phyloP scores from a whole-genome alignment of 2,113 vertebrate genomes.

The Callaeas wilsoni region DNA sequence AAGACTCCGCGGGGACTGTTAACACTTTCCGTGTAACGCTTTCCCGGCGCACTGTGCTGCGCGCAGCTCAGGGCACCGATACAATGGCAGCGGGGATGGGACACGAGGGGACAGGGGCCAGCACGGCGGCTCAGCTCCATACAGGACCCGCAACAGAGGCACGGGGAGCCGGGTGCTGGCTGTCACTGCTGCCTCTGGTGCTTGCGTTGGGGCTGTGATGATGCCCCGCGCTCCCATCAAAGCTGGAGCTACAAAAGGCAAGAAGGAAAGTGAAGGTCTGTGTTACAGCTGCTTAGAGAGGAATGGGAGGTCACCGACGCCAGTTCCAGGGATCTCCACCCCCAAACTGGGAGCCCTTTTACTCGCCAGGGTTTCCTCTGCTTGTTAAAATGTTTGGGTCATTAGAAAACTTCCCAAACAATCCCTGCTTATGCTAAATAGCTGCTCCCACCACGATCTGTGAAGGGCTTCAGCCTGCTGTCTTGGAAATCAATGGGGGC shows the following conservation, averaged over 20 bases:
- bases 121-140: neutral
- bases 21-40: neutral
- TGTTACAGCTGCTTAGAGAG: neutral
- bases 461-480: slow-evolving; percentile 18
- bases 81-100: neutral
- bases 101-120: neutral
- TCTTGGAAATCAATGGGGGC: slow-evolving; percentile 26
- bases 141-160: accelerated
- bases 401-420: slow-evolving; percentile 42
- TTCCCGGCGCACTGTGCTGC: neutral
- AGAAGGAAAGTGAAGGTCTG: neutral
- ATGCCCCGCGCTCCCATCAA: accelerated
- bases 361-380: neutral
- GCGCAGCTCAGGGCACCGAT: neutral
- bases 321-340: neutral
- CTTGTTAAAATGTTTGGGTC: slow-evolving; percentile 53
- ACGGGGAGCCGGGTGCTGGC: accelerated
- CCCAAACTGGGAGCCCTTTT: neutral
- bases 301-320: neutral
- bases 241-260: neutral
- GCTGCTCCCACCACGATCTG: slow-evolving; percentile 31
- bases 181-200: accelerated
- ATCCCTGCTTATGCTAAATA: slow-evolving; percentile 46
- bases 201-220: accelerated
- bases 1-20: neutral